Conservation (phyloP, 2,113 vertebrate genomes). For the Synodontis membranacea region DNA sequence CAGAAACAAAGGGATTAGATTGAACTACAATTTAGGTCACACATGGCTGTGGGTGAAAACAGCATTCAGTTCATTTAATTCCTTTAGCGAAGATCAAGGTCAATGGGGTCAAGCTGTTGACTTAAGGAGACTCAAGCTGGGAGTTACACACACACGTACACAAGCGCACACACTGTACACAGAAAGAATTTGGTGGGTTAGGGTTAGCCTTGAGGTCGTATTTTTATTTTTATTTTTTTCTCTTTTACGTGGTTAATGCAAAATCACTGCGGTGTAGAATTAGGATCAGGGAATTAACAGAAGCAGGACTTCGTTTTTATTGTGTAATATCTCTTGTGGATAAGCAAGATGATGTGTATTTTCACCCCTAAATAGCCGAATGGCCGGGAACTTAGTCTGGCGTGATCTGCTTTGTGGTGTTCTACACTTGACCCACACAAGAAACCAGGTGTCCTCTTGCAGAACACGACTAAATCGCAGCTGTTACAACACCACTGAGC, state of each 20-base stretch:
- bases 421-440: constrained; percentile 64
- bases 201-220: not conserved
- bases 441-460: constrained; percentile 20
- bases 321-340: not conserved
- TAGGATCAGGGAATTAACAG: not conserved
- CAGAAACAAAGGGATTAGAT: constrained; percentile 71
- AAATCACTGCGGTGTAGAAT: not conserved
- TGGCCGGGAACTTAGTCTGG: constrained; percentile 56
- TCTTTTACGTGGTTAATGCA: not conserved
- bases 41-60: constrained; percentile 60
- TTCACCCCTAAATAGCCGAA: constrained; percentile 1
- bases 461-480: constrained; percentile 6
- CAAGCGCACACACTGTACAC: not conserved
- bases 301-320: not conserved
- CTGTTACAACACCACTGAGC: constrained; percentile 14
- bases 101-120: constrained; percentile 43
- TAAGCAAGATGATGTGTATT: not conserved
- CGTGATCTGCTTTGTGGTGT: constrained; percentile 53
- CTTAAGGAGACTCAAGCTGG: constrained; percentile 48
- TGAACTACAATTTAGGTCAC: constrained; percentile 69
- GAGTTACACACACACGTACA: not conserved
- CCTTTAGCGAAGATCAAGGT: constrained; percentile 46
- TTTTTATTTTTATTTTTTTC: not conserved
- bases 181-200: not conserved
- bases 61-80: constrained; percentile 57